Base-by-base conservation (phyloP, 2,888 invertebrate species). In the Cantharis nigra region DNA sequence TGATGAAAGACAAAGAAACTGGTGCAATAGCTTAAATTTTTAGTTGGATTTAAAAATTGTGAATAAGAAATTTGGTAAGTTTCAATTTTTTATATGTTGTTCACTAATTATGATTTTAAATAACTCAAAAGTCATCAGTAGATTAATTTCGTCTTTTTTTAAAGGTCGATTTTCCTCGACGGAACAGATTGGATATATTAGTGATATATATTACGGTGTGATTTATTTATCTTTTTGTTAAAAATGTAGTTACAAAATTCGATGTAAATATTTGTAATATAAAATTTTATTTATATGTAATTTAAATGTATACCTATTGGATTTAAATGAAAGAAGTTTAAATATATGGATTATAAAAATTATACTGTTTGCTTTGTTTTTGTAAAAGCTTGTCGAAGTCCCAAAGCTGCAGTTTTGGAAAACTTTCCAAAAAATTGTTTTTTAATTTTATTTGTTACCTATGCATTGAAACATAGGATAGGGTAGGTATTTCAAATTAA, bases 21-120 rank as follows among this genome's bases (percentile, higher is more conserved):
- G 65, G 76, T 76, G 67, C 71, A 76, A 72, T 72, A 72, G 65
- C 33, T 28, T 71, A 49, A 49, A 49, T 49, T 49, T 26, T n/a
- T 49, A 49, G 49, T 49, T 49, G 49, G 49, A 49, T 49, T n/a
- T 49, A n/a, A 49, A 33, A n/a, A 49, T 67, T 67, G 65, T 13
- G 65, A 23, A 67, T 67, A 16, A 26, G 23, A 67, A 67, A 67
- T n/a, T 14, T 26, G 65, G 65, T 67, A 67, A 67, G 65, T 67
- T 67, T 67, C 13, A 64, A 26, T 18, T 23, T 67, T 23, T 67
- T 18, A 18, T 20, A 18, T 23, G 23, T 9, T 49, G 23, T 49
- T 49, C 49, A n/a, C n/a, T 49, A 49, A 49, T 49, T 49, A n/a
- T 49, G 7, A 30, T 30, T 13, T 33, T 33, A 13, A 33, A n/a